These are phyloP conservation scores for Micromys minutus DNA, from an alignment of 2,113 vertebrate species.

Conservation along the genomic window DNA sequence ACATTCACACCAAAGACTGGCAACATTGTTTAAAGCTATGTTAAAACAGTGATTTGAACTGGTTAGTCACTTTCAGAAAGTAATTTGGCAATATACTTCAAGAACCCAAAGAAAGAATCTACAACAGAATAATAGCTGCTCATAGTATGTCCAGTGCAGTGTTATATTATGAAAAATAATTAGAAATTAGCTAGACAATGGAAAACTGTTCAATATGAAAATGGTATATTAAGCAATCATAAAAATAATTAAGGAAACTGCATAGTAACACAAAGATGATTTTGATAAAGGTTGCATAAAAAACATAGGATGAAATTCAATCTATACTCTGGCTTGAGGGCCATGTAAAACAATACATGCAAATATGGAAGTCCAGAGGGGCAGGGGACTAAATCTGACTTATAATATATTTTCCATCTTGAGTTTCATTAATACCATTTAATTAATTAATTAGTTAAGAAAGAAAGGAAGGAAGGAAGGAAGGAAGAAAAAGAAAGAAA, in stretches of 20 bases:
- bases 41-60: slow-evolving; percentile 12
- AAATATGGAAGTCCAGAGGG: background rate
- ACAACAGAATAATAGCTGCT: slow-evolving; percentile 7
- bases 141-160: background rate
- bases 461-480: background rate
- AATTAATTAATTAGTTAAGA: too few relatives aligned
- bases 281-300: slow-evolving; percentile 23
- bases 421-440: slow-evolving; percentile 43
- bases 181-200: slow-evolving; percentile 52
- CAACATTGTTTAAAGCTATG: background rate
- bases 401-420: slow-evolving; percentile 7
- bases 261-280: slow-evolving; percentile 38
- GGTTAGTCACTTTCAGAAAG: slow-evolving; percentile 17
- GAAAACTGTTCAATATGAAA: slow-evolving; percentile 42
- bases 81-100: slow-evolving; percentile 47
- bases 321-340: background rate
- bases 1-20: background rate
- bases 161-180: slow-evolving; percentile 41
- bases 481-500: background rate
- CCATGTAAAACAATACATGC: background rate
- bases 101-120: slow-evolving; percentile 41
- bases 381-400: background rate
- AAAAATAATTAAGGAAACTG: slow-evolving; percentile 46
- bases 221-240: slow-evolving; percentile 28
- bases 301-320: slow-evolving; percentile 23